Evolutionary conservation across 2,888 invertebrate genomes (phyloP).

Genomic region (Polia nebulosa): DNA sequence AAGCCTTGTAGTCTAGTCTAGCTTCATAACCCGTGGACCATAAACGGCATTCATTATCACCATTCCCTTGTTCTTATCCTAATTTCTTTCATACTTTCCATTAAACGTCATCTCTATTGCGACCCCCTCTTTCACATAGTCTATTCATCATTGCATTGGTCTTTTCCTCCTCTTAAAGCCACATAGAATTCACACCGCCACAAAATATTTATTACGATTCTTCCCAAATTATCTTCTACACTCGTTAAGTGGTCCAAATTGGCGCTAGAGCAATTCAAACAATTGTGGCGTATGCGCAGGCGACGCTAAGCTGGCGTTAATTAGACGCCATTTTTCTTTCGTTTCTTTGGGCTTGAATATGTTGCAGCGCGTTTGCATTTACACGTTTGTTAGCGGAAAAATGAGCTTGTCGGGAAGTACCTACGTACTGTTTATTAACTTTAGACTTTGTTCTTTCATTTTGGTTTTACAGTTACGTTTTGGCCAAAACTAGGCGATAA

Average conservation of each 20-base stretch:
- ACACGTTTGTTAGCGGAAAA: slow-evolving; percentile 4
- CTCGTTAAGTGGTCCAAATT: slow-evolving; percentile 78
- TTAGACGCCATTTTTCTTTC: slow-evolving; percentile 64
- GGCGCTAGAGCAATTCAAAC: slow-evolving; percentile 71
- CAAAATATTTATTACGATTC: slow-evolving; percentile 4
- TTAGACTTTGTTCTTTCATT: background rate
- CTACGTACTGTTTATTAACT: slow-evolving; percentile 11
- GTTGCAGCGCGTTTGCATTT: slow-evolving; percentile 1
- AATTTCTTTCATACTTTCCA: too few species aligned
- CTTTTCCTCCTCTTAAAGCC: background rate
- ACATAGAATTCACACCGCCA: background rate
- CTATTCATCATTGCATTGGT: background rate
- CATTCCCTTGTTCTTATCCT: too few species aligned
- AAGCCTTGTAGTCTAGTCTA: too few species aligned
- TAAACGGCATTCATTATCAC: too few species aligned
- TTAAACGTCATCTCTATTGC: too few species aligned
- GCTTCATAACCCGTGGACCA: too few species aligned
- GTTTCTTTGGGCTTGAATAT: slow-evolving; percentile 41
- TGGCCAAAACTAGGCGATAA: too few species aligned
- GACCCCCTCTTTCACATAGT: background rate
- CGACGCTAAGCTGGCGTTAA: slow-evolving; percentile 70
- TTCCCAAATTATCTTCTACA: slow-evolving; percentile 62
- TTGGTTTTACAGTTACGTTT: background rate
- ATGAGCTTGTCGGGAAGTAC: background rate
- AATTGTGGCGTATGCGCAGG: slow-evolving; percentile 69